phyloP scores from a whole-genome alignment of 2,113 vertebrate species.

The Leucosticte australis region DNA sequence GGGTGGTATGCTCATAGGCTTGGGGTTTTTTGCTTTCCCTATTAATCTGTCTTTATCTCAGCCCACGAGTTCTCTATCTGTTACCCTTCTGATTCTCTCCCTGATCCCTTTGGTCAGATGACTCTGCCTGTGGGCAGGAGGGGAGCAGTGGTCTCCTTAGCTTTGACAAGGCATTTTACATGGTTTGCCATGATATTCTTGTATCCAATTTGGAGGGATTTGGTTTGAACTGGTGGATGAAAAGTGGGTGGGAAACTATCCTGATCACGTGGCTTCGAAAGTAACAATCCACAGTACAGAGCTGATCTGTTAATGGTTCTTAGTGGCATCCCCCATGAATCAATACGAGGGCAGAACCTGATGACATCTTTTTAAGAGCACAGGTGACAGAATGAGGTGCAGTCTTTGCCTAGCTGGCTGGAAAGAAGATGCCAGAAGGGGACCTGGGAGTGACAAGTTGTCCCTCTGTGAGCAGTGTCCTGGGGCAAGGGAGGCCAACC shows the following conservation, averaged over 20 bases:
- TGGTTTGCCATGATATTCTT: not conserved
- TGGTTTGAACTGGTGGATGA: not conserved
- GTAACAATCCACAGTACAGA: not conserved
- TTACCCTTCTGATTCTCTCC: not conserved
- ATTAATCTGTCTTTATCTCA: not conserved
- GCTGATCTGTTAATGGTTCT: not conserved
- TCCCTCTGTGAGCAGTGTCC: not conserved
- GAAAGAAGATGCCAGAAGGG: not conserved
- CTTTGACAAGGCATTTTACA: not conserved
- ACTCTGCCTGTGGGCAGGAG: not conserved
- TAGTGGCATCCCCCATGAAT: not conserved
- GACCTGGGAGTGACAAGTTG: not conserved
- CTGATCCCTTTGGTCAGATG: not conserved
- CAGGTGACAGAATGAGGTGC: not conserved
- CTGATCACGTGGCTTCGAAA: not conserved
- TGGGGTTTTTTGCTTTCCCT: not conserved
- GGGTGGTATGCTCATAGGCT: not conserved
- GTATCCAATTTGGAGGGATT: not conserved
- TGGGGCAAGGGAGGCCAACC: not conserved
- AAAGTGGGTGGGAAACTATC: not conserved
- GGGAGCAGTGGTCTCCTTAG: not conserved
- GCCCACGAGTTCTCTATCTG: fast-evolving
- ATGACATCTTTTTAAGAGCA: not conserved
- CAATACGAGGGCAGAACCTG: not conserved
- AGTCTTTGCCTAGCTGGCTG: not conserved